phyloP scores from a whole-genome alignment of 1,140 invertebrate genomes.

The Caligus rogercresseyi region DNA sequence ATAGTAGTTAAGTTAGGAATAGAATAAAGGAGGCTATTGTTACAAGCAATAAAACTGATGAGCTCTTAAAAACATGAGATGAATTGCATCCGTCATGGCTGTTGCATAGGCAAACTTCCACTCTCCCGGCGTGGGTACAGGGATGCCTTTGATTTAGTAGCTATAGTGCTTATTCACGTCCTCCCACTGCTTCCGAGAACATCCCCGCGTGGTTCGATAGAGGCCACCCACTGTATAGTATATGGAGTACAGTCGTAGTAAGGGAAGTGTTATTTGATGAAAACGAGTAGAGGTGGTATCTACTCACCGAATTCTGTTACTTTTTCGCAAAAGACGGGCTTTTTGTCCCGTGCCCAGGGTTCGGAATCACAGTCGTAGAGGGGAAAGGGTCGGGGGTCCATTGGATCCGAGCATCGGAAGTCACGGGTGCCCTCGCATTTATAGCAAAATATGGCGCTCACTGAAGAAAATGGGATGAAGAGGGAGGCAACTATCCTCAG shows the following conservation, averaged over 20 bases:
- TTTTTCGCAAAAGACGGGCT: background rate
- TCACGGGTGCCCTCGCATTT: background rate
- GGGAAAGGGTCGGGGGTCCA: background rate
- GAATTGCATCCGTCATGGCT: background rate
- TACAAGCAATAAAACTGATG: too few relatives aligned
- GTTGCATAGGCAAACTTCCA: background rate
- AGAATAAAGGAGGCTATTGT: too few relatives aligned
- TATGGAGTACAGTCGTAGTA: too few relatives aligned
- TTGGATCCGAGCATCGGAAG: background rate
- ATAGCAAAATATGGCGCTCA: background rate
- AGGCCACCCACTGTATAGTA: background rate
- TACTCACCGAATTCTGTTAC: background rate
- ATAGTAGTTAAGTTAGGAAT: too few relatives aligned
- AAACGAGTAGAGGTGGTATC: too few relatives aligned
- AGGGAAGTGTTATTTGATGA: too few relatives aligned
- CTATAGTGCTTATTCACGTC: background rate
- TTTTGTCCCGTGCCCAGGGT: background rate
- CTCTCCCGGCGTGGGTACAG: background rate
- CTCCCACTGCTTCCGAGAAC: background rate
- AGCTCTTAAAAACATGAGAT: background rate
- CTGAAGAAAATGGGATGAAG: too few relatives aligned
- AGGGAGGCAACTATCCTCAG: too few relatives aligned
- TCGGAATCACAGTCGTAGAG: background rate
- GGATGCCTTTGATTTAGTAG: background rate
- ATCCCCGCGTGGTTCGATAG: background rate